Evolutionary conservation across 2,888 invertebrate species (phyloP), one percentile per base, ranked within the genome.

Genomic region (Eupsilia transversa): DNA sequence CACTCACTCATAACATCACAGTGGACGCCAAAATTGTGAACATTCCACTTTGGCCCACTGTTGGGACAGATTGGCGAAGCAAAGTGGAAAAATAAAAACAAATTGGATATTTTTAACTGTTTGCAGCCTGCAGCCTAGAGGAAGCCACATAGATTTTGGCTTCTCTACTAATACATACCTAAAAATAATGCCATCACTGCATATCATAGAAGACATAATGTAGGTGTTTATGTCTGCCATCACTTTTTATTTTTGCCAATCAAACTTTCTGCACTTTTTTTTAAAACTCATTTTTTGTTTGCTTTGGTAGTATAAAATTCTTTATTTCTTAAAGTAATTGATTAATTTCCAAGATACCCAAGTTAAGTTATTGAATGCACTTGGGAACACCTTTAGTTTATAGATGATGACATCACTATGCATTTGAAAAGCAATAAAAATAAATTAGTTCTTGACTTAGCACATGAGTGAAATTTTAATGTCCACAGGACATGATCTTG

Each of bases 341-440:
- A 77, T 81, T 35, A 38, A 60, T 74, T 23, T n/a, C 49, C n/a
- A 38, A 46, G 59, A 60, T 54, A 60, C 12, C 20, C 1, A 27
- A 20, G 33, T 46, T 49, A 61, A 82, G 14, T 61, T 76, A 61
- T 54, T 61, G 35, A 35, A 75, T 54, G 54, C 20, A 70, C 41
- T 60, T 70, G 30, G 3, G 30, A 43, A 82, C 46, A 68, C 61
- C 78, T 77, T 67, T 33, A 77, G 14, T 46, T 17, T 54, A 41
- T 41, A 54, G n/a, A 17, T 59, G 65, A 80, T 69, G 64, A 69
- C 60, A 69, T 81, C 68, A 80, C 57, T 41, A 65, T 52, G 43
- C 33, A 73, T 84, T 80, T 49, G 30, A 68, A 80, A 73, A 84
- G 17, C 85, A 84, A 73, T 65, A 73, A 80, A 83, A 74, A 79